Evolutionary conservation across 2,113 vertebrate genomes (phyloP).

Genomic region (Microtus pennsylvanicus): DNA sequence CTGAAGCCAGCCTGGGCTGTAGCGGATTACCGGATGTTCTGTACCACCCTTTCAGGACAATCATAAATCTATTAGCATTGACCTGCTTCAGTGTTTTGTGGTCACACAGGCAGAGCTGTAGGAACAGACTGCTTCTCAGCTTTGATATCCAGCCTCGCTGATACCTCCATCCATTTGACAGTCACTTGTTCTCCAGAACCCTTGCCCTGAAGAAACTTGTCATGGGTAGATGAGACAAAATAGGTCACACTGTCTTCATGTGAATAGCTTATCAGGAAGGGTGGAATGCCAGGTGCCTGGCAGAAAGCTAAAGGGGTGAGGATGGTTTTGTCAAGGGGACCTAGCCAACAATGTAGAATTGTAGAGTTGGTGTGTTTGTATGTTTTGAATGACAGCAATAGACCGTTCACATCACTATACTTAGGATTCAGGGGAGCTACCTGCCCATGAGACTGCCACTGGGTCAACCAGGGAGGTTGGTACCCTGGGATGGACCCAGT

Average conservation of each 20-base stretch:
- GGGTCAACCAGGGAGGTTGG: no score
- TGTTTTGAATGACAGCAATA: accelerated
- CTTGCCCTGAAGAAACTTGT: background rate
- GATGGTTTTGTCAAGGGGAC: background rate
- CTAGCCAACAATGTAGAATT: background rate
- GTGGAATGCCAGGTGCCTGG: background rate
- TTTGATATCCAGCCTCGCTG: background rate
- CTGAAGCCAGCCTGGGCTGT: background rate
- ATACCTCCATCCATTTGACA: no score
- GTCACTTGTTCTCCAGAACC: background rate
- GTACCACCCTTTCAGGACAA: background rate
- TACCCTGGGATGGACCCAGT: accelerated
- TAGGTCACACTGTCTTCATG: no score
- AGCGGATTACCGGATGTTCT: background rate
- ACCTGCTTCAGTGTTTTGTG: background rate
- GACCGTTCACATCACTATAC: background rate
- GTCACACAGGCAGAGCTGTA: background rate
- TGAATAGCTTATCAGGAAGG: background rate
- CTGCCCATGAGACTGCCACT: background rate
- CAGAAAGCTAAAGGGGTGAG: no score
- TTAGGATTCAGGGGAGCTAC: background rate
- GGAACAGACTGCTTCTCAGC: background rate
- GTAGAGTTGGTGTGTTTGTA: no score
- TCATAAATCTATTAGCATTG: background rate
- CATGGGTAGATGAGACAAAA: background rate